Conservation (phyloP, 2,888 invertebrate species). For the Petrophora chlorosata region DNA sequence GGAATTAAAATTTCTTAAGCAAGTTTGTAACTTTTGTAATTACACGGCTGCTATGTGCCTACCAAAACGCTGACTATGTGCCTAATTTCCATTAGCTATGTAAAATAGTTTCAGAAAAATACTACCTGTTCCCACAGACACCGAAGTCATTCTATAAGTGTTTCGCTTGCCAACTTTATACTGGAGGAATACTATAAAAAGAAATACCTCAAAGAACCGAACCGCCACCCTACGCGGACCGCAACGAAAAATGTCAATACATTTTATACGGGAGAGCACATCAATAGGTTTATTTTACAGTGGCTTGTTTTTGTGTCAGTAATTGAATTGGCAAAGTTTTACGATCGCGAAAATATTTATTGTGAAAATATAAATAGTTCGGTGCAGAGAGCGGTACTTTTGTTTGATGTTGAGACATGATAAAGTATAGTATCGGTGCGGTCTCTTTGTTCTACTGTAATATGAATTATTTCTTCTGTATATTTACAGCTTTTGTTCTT, state of each 20-base stretch:
- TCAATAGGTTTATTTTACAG: conserved; percentile 68
- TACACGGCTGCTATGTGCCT: too few relatives aligned
- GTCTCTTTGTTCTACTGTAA: conserved; percentile 11
- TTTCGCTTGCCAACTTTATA: too few relatives aligned
- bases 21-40: too few relatives aligned
- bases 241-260: conserved; percentile 57
- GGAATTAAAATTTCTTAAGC: too few relatives aligned
- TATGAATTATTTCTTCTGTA: neutral
- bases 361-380: conserved; percentile 53
- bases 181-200: too few relatives aligned
- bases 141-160: too few relatives aligned
- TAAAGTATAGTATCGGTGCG: conserved; percentile 1
- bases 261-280: conserved; percentile 52
- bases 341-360: conserved; percentile 61
- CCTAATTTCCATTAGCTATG: too few relatives aligned
- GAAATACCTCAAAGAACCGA: neutral
- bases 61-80: too few relatives aligned
- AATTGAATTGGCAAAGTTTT: conserved; percentile 70
- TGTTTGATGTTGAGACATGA: conserved; percentile 13
- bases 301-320: conserved; percentile 59
- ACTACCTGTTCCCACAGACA: too few relatives aligned
- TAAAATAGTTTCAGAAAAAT: too few relatives aligned
- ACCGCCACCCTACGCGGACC: conserved; percentile 26
- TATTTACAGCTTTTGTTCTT: conserved; percentile 7
- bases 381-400: conserved; percentile 9